These are phyloP conservation scores for Nasonovia ribisnigri DNA, from an alignment of 2,888 invertebrate genomes.

Conservation along the genomic window DNA sequence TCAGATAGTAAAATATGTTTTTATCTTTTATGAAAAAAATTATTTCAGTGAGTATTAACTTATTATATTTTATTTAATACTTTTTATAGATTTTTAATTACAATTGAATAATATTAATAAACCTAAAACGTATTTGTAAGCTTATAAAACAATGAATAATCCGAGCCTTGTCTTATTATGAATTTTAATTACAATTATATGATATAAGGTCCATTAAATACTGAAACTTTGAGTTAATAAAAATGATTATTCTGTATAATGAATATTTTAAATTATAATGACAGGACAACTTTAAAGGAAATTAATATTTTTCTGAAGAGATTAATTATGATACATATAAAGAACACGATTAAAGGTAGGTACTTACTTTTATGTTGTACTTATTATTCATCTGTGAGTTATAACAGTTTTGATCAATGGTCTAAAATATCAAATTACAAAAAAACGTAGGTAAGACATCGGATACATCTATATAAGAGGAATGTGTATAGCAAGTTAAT, in stretches of 20 bases:
- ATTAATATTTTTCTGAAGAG: not conserved
- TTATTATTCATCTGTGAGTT: not conserved
- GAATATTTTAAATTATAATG: not conserved
- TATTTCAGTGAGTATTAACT: not conserved
- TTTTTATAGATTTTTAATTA: not conserved
- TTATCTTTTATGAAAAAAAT: not conserved
- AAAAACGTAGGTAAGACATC: not conserved
- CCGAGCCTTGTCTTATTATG: not conserved
- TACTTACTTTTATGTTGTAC: not conserved
- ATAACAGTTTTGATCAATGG: not conserved
- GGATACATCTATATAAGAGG: not conserved
- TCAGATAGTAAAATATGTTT: not conserved
- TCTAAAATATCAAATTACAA: not conserved
- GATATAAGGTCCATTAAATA: not conserved
- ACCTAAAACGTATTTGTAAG: not conserved
- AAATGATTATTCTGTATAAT: not conserved
- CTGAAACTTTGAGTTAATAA: not conserved
- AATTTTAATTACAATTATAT: not conserved
- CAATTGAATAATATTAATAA: not conserved
- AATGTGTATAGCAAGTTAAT: not conserved
- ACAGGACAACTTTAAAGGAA: not conserved
- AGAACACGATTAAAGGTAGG: not conserved
- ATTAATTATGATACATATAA: not conserved
- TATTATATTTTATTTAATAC: not conserved
- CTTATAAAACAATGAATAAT: not conserved